Evolutionary conservation across 2,797 vertebrate species (phyloP).

Genomic region (Brachymystax lenok): DNA sequence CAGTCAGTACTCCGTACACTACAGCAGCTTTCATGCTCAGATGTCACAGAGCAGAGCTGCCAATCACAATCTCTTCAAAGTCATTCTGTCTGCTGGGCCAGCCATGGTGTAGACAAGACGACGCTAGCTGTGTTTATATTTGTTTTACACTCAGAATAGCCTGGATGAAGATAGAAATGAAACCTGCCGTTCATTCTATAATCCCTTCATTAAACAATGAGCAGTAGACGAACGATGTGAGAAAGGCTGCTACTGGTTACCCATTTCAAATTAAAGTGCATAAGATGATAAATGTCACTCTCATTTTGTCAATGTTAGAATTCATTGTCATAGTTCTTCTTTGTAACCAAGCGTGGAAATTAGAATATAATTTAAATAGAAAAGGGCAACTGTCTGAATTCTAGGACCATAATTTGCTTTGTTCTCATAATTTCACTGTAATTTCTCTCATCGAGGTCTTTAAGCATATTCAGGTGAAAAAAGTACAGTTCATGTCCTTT

Average conservation of each 20-base stretch:
- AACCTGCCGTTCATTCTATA: too few relatives aligned
- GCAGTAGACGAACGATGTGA: background rate
- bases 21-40: conserved; percentile 30
- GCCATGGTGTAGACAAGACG: background rate
- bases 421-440: too few relatives aligned
- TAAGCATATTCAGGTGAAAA: too few relatives aligned
- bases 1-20: background rate
- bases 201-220: background rate
- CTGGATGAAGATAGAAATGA: conserved; percentile 8
- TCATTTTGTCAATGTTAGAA: background rate
- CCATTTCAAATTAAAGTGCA: background rate
- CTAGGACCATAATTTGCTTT: too few relatives aligned
- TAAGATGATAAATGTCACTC: background rate
- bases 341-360: too few relatives aligned
- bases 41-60: conserved; percentile 40
- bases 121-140: conserved; percentile 34
- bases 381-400: too few relatives aligned
- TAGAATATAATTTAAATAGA: too few relatives aligned
- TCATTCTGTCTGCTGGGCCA: conserved; percentile 24
- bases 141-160: conserved; percentile 23
- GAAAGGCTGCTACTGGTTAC: background rate
- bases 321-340: background rate
- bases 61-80: conserved; percentile 35
- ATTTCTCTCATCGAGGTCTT: too few relatives aligned
- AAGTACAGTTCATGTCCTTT: too few relatives aligned